Evolutionary conservation across 2,113 vertebrate species (phyloP), one percentile per base, ranked within the genome.

Genomic region (Reinhardtius hippoglossoides): DNA sequence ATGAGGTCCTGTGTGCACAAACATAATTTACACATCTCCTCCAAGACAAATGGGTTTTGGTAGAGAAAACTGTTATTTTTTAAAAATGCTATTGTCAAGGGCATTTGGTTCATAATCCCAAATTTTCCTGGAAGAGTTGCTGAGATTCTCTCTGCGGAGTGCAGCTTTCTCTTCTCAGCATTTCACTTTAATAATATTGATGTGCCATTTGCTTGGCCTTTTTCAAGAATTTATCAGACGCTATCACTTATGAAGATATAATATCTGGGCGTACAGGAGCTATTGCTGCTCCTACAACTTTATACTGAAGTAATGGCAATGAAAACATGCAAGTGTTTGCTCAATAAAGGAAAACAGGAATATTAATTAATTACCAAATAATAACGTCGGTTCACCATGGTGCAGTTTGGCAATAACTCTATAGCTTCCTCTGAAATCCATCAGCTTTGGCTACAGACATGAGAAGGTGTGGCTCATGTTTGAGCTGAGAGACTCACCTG

Each of bases 171-270:
- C 15, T 72, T 57, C 60, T 59, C 56, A 56, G 9, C 48, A 40
- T 46, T 67, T 55, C 56, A 56, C 23, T n/a, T 42, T 69, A 63
- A 71, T 46, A 62, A 76, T 81, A 81, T 78, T 58, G 26, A 78
- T 62, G 44, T 76, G 63, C 59, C 67, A 73, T 80, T 84, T 82
- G 24, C 63, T 58, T 67, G 42, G 8, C 58, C 21, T 26, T 46
- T 69, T 52, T 66, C 7, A 27, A 58, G 55, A 66, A 67, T 55
- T 12, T 48, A 61, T 76, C 63, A 37, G 24, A 10, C 24, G 52
- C 54, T 3, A 27, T 74, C 3, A 23, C 14, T 57, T 58, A 52
- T 65, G 40, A 52, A 65, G 52, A 67, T 21, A 64, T 60, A 10
- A 72, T 73, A 46, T 63, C 56, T 37, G 7, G 7, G 67, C 24